These are phyloP conservation scores for Drosophila seguyi DNA, from an alignment of 1,140 invertebrate species.

Conservation along the genomic window DNA sequence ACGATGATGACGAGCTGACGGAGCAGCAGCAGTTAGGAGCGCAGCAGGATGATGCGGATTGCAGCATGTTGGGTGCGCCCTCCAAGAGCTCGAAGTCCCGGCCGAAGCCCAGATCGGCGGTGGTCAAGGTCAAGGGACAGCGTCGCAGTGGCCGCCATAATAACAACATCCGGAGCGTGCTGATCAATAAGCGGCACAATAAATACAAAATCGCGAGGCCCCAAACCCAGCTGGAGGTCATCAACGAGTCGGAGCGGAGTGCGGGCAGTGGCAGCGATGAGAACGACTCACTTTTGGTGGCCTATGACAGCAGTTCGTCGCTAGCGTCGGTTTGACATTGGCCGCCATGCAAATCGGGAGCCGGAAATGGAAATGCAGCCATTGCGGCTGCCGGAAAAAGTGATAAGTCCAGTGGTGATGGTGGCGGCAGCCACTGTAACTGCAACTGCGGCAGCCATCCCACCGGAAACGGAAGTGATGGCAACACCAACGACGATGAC, in stretches of 20 bases:
- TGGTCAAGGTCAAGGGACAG: slow-evolving; percentile 58
- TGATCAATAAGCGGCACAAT: slow-evolving; percentile 81
- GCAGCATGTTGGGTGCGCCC: slow-evolving; percentile 67
- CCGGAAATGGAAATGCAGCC: slow-evolving; percentile 70
- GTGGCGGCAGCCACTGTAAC: slow-evolving; percentile 19
- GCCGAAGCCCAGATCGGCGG: slow-evolving; percentile 34
- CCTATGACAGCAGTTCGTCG: slow-evolving; percentile 85
- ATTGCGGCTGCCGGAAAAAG: slow-evolving; percentile 26
- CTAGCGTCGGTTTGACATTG: slow-evolving; percentile 85
- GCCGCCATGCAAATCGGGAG: slow-evolving; percentile 81
- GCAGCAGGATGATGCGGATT: slow-evolving; percentile 66
- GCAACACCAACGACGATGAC: slow-evolving; percentile 5
- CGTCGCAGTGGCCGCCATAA: slow-evolving; percentile 47
- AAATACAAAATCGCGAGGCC: slow-evolving; percentile 82
- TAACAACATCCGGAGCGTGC: slow-evolving; percentile 80
- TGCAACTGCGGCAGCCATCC: slow-evolving; percentile 4
- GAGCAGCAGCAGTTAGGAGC: slow-evolving; percentile 54
- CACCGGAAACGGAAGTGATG: slow-evolving; percentile 15
- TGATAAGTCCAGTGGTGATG: slow-evolving; percentile 5
- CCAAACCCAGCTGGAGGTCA: slow-evolving; percentile 81
- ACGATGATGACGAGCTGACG: slow-evolving; percentile 63
- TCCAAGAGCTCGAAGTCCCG: slow-evolving; percentile 14
- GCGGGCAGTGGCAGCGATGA: slow-evolving; percentile 84
- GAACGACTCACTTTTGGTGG: slow-evolving; percentile 85
- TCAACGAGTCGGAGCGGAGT: slow-evolving; percentile 81